These are phyloP conservation scores for Drosophila grimshawi DNA, from an alignment of 1,140 invertebrate species.

Conservation along the genomic window DNA sequence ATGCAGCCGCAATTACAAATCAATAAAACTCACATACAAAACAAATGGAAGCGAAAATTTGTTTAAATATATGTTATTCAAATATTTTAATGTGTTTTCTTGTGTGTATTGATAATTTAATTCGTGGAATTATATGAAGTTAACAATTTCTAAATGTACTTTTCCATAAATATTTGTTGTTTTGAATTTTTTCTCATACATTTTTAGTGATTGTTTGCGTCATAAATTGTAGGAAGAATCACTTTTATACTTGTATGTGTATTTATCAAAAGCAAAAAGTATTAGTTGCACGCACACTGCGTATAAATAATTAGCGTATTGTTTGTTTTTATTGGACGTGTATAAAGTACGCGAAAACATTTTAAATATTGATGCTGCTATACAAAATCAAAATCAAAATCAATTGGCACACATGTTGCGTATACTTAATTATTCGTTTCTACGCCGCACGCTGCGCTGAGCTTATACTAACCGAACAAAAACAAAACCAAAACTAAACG, in stretches of 20 bases:
- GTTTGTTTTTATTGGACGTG: constrained; percentile 10
- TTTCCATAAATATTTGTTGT: no score
- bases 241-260: not conserved
- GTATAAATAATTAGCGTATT: constrained; percentile 9
- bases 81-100: not conserved
- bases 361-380: not conserved
- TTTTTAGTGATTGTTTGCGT: no score
- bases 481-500: not conserved
- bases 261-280: not conserved
- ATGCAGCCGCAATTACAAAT: constrained; percentile 23
- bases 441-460: not conserved
- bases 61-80: not conserved
- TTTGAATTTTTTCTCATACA: no score
- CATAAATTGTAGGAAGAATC: not conserved
- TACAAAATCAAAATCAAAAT: constrained; percentile 4
- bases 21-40: constrained; percentile 19
- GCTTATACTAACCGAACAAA: not conserved
- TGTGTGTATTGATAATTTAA: not conserved
- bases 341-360: not conserved
- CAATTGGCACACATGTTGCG: constrained; percentile 24
- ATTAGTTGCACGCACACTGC: not conserved
- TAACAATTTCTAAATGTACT: no score
- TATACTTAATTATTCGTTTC: constrained; percentile 35
- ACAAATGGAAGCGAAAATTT: constrained; percentile 6
- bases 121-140: not conserved